Evolutionary conservation across 2,797 vertebrate genomes (phyloP).

Genomic region (Allobates femoralis): DNA sequence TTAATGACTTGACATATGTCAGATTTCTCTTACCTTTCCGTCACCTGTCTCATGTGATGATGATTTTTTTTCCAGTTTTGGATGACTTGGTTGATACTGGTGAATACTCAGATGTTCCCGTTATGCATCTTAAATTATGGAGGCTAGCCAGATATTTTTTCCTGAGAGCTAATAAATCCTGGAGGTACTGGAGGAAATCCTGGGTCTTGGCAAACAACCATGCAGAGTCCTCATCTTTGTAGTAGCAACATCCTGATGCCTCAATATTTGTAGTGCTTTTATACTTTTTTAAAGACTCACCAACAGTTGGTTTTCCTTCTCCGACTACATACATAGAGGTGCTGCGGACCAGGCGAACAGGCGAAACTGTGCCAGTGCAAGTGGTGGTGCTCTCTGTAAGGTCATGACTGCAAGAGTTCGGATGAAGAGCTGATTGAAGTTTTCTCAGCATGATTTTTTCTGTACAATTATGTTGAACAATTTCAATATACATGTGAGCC

Average conservation of each 20-base stretch:
- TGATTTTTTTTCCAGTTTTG: conserved; percentile 75
- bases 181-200: conserved; percentile 92
- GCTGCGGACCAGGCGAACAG: conserved; percentile 88
- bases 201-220: conserved; percentile 92
- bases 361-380: conserved; percentile 78
- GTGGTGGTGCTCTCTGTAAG: conserved; percentile 72
- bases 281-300: conserved; percentile 84
- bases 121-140: conserved; percentile 78
- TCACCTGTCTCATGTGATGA: conserved; percentile 68
- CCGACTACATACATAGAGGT: conserved; percentile 91
- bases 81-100: conserved; percentile 71
- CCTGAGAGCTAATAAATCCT: conserved; percentile 90
- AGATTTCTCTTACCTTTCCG: conserved; percentile 75
- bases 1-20: background rate
- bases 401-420: conserved; percentile 74
- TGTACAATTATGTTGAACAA: conserved; percentile 21
- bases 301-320: conserved; percentile 73
- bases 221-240: conserved; percentile 86
- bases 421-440: conserved; percentile 87
- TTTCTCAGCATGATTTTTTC: conserved; percentile 87
- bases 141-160: conserved; percentile 87
- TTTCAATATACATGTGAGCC: background rate
- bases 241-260: conserved; percentile 79
- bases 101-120: conserved; percentile 62
- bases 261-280: conserved; percentile 86